These are phyloP conservation scores for Ditylenchus dipsaci DNA, from an alignment of 1,140 invertebrate species.

Conservation along the genomic window DNA sequence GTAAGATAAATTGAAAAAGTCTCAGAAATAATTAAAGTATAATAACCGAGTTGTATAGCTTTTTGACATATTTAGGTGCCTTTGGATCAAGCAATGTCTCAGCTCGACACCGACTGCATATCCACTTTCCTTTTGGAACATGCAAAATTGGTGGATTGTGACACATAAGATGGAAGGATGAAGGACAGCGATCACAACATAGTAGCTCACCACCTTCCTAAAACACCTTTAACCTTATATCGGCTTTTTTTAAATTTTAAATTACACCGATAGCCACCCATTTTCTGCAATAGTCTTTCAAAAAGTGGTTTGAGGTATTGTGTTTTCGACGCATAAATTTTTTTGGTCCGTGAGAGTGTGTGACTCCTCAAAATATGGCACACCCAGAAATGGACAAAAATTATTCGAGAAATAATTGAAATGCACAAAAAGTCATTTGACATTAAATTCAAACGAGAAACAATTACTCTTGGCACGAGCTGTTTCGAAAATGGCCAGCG, in stretches of 20 bases:
- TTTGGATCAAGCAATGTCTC: constrained; percentile 11
- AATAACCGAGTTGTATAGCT: constrained; percentile 17
- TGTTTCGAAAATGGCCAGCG: no score
- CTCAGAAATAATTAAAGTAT: constrained; percentile 13
- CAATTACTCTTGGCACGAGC: no score
- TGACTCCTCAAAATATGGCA: no score
- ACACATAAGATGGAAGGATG: constrained; percentile 86
- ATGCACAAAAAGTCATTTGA: no score
- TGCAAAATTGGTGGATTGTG: constrained; percentile 61
- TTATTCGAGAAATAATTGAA: no score
- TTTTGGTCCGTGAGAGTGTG: no score
- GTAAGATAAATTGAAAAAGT: constrained; percentile 13
- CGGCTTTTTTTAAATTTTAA: background rate
- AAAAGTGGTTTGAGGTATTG: no score
- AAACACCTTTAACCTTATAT: constrained; percentile 63
- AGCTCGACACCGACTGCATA: constrained; percentile 27
- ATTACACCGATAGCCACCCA: background rate
- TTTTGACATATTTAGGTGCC: constrained; percentile 17
- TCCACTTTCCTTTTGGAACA: constrained; percentile 29
- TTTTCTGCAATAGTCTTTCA: background rate
- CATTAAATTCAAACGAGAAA: no score
- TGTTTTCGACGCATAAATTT: no score
- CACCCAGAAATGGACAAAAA: no score
- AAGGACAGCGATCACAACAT: constrained; percentile 87
- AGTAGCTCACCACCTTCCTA: constrained; percentile 87